Evolutionary conservation across 2,888 invertebrate genomes (phyloP).

Genomic region (Cylindroiulus punctatus): DNA sequence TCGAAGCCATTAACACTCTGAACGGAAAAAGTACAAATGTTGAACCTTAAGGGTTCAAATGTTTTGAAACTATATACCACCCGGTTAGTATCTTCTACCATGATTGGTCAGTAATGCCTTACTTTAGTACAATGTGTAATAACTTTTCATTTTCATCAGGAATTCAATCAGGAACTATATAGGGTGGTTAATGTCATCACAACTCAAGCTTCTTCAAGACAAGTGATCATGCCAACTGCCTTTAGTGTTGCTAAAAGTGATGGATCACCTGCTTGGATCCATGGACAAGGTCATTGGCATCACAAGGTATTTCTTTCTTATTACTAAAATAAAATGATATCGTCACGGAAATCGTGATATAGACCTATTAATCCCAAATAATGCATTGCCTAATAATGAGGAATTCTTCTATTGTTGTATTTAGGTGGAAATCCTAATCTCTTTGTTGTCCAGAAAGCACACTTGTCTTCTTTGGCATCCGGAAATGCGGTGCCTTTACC

Average conservation of each 20-base stretch:
- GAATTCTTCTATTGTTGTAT: background rate
- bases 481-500: conserved; percentile 47
- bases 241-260: conserved; percentile 5
- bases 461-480: conserved; percentile 49
- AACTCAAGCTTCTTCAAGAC: conserved; percentile 50
- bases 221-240: conserved; percentile 36
- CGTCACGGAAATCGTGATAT: background rate
- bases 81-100: background rate
- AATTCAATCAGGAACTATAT: conserved; percentile 52
- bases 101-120: background rate
- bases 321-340: background rate
- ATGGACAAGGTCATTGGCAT: conserved; percentile 52
- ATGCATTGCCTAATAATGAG: background rate
- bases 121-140: too few species aligned
- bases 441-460: conserved; percentile 71
- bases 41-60: too few species aligned
- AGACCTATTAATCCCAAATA: background rate
- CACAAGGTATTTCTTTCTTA: conserved; percentile 48
- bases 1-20: conserved; percentile 54
- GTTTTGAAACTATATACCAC: conserved; percentile 51
- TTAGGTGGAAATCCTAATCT: conserved; percentile 70
- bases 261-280: conserved; percentile 51
- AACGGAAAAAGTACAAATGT: too few species aligned
- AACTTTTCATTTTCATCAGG: conserved; percentile 38
- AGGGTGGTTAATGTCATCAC: conserved; percentile 58